phyloP scores from a whole-genome alignment of 2,888 invertebrate species.

The Drosophila hamatofila region DNA sequence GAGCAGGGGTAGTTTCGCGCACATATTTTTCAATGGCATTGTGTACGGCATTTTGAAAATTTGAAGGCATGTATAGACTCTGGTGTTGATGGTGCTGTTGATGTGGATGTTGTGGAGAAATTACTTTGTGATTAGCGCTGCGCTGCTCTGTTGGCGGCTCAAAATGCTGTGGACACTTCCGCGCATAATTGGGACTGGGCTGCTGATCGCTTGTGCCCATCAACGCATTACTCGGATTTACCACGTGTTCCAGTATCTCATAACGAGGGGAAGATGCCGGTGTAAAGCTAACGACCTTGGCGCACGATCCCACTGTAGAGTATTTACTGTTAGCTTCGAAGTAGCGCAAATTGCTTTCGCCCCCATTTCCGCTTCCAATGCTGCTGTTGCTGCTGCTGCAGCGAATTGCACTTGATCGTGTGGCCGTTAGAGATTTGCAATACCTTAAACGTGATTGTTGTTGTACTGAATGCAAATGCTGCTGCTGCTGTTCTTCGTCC shows the following conservation, averaged over 20 bases:
- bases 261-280: constrained; percentile 38
- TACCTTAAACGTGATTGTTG: constrained; percentile 42
- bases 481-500: constrained; percentile 49
- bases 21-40: constrained; percentile 75
- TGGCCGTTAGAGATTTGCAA: constrained; percentile 21
- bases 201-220: constrained; percentile 74
- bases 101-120: constrained; percentile 8
- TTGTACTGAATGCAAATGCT: constrained; percentile 22
- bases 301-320: constrained; percentile 27
- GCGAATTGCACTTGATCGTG: constrained; percentile 34
- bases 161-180: constrained; percentile 81
- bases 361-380: constrained; percentile 6
- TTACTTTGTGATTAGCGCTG: constrained; percentile 28
- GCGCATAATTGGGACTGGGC: constrained; percentile 80
- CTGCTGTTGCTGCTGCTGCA: constrained; percentile 13
- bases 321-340: constrained; percentile 63
- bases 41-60: constrained; percentile 73
- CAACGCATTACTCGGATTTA: constrained; percentile 78
- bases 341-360: constrained; percentile 40
- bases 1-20: constrained; percentile 59
- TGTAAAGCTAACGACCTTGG: constrained; percentile 43
- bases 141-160: constrained; percentile 66
- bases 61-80: constrained; percentile 80
- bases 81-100: constrained; percentile 57
- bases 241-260: constrained; percentile 69